Conservation (phyloP, 92 coral and sea anemone genomes). For the Parazoanthus atlanticus region DNA sequence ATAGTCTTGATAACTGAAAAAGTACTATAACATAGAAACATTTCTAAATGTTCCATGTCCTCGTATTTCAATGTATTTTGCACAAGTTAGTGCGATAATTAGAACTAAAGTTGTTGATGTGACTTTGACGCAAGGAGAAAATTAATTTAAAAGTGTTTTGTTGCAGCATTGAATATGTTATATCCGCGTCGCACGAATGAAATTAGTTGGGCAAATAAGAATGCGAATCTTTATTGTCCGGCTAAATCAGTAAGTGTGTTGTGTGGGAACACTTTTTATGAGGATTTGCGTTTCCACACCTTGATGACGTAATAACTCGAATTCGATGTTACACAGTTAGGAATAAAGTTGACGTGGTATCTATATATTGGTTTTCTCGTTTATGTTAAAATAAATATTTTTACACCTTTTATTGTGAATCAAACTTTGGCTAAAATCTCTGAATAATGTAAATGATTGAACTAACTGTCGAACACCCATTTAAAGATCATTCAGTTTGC, state of each 20-base stretch:
- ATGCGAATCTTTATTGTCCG: neutral
- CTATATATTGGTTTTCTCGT: too few relatives aligned
- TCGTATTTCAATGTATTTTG: neutral
- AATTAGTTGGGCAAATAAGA: conserved; percentile 1
- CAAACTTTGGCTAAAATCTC: neutral
- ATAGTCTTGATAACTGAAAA: neutral
- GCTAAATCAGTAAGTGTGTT: too few relatives aligned
- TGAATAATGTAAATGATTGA: neutral
- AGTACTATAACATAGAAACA: neutral
- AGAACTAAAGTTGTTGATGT: neutral
- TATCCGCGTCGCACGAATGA: neutral
- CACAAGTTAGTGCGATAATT: neutral
- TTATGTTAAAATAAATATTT: neutral
- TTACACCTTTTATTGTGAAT: too few relatives aligned
- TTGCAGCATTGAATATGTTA: neutral
- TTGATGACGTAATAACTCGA: neutral
- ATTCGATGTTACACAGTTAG: neutral
- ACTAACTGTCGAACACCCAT: neutral
- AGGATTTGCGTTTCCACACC: neutral
- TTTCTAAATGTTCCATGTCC: neutral
- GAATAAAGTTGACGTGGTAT: too few relatives aligned
- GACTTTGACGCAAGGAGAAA: neutral
- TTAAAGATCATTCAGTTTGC: neutral
- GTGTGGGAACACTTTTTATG: neutral
- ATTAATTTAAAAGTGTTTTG: neutral